phyloP scores from a whole-genome alignment of 2,113 vertebrate species.

The Nothobranchius furzeri region DNA sequence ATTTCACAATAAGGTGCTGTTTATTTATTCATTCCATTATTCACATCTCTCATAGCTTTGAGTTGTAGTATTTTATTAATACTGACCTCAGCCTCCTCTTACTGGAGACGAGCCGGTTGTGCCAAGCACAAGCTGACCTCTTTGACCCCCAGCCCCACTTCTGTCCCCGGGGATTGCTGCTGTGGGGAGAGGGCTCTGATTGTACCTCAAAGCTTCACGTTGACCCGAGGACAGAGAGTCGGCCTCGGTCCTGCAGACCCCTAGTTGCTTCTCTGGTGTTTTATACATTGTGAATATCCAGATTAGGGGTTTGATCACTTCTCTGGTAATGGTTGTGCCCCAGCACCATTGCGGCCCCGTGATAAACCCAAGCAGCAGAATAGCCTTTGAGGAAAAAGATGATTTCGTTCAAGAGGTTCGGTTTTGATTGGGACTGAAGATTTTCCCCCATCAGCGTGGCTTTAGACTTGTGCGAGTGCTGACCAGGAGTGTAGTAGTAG shows the following conservation, averaged over 20 bases:
- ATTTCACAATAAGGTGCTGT: constrained; percentile 76
- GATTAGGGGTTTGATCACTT: constrained; percentile 55
- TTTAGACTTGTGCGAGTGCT: constrained; percentile 32
- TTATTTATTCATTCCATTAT: constrained; percentile 72
- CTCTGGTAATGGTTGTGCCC: constrained; percentile 18
- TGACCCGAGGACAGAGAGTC: constrained; percentile 33
- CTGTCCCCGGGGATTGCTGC: constrained; percentile 13
- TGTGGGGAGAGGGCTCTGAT: not conserved
- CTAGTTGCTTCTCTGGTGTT: constrained; percentile 40
- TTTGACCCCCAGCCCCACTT: constrained; percentile 3
- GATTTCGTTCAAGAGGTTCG: constrained; percentile 23
- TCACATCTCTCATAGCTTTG: constrained; percentile 58
- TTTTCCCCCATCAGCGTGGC: constrained; percentile 49
- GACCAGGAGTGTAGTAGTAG: constrained; percentile 36
- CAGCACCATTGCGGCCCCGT: not conserved
- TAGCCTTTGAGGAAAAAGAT: not conserved
- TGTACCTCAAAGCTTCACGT: not conserved
- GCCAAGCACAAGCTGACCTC: constrained; percentile 2
- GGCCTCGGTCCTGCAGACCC: constrained; percentile 33
- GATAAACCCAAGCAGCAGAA: constrained; percentile 12
- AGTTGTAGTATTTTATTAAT: constrained; percentile 60
- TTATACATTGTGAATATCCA: constrained; percentile 37
- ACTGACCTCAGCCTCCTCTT: constrained; percentile 63
- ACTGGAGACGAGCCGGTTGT: constrained; percentile 10
- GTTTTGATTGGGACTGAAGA: constrained; percentile 32